Conservation (phyloP, 2,888 invertebrate genomes). For the Psylliodes chrysocephalus region DNA sequence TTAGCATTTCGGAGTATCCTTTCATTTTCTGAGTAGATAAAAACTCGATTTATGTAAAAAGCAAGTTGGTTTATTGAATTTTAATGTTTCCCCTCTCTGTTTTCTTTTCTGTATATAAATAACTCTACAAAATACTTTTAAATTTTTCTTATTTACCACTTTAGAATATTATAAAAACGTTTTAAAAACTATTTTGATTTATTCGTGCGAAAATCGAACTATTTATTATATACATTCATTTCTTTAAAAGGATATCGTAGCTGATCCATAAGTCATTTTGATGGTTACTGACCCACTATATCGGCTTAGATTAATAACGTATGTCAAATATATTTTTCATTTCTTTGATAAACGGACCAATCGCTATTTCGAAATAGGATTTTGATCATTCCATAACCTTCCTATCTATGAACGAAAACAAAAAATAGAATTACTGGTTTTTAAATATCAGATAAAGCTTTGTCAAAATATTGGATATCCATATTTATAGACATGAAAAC, state of each 20-base stretch:
- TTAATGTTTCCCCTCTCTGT: conserved; percentile 13
- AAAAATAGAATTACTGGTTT: not conserved
- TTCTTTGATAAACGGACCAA: conserved; percentile 20
- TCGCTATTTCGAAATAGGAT: conserved; percentile 14
- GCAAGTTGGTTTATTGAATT: conserved; percentile 18
- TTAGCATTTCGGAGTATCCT: not conserved
- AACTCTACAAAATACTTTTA: not conserved
- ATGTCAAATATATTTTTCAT: conserved; percentile 21
- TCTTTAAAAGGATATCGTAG: conserved; percentile 25
- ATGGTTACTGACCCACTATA: conserved; percentile 17
- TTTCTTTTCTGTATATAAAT: not conserved
- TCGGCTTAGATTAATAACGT: conserved; percentile 20
- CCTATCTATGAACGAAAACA: not conserved
- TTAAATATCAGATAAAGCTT: no score
- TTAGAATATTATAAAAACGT: not conserved
- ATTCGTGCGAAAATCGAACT: not conserved
- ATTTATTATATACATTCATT: conserved; percentile 1
- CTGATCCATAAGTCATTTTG: conserved; percentile 27
- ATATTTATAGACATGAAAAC: no score
- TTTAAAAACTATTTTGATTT: conserved; percentile 15
- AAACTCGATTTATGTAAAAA: not conserved
- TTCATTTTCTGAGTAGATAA: not conserved
- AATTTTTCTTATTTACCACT: conserved; percentile 6
- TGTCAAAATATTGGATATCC: no score
- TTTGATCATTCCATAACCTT: conserved; percentile 1